Conservation (phyloP, 1,140 invertebrate genomes). For the Lepeophtheirus salmonis region DNA sequence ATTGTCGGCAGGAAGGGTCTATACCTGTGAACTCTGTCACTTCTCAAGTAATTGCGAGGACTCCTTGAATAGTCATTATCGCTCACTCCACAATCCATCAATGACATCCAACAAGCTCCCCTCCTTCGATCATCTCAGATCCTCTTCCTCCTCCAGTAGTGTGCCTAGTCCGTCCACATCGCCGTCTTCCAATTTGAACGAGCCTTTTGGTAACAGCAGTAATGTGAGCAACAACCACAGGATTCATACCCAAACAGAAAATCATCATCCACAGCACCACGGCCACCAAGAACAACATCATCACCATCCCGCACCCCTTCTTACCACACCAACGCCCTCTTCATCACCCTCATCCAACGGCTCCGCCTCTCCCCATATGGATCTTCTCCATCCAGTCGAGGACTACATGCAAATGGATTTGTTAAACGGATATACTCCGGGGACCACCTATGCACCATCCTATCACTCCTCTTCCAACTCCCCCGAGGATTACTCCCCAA, state of each 20-base stretch:
- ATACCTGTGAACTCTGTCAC: conserved; percentile 55
- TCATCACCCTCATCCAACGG: background rate
- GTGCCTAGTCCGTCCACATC: background rate
- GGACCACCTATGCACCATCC: no score
- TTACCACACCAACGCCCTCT: background rate
- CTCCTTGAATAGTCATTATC: conserved; percentile 10
- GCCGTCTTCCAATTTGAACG: background rate
- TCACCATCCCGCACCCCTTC: background rate
- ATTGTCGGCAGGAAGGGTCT: conserved; percentile 26
- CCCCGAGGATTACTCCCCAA: no score
- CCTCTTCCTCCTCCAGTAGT: no score
- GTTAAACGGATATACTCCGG: background rate
- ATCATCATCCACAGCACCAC: no score
- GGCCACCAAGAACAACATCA: no score
- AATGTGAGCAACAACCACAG: no score
- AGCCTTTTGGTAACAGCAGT: background rate
- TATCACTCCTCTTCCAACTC: no score
- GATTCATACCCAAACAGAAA: no score
- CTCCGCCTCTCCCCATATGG: background rate
- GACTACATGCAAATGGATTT: background rate
- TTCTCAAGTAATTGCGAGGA: conserved; percentile 6
- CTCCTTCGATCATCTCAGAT: conserved; percentile 7
- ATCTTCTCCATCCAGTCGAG: background rate
- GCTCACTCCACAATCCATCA: conserved; percentile 6
- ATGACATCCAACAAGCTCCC: background rate